phyloP scores from a whole-genome alignment of 2,888 invertebrate genomes.

The Xanthorhoe designata region DNA sequence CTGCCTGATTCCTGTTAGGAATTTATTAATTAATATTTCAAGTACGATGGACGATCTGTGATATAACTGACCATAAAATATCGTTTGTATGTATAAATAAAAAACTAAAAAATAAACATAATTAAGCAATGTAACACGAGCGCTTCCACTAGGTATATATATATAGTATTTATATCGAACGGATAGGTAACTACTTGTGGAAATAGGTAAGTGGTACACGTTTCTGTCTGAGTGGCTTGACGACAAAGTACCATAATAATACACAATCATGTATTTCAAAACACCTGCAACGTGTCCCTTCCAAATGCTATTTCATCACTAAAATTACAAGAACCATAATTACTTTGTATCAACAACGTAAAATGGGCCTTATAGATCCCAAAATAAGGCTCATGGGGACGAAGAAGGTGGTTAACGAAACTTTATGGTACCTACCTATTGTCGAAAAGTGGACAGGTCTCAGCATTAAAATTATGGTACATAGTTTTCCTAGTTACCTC shows the following conservation, averaged over 20 bases:
- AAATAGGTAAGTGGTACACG: not conserved
- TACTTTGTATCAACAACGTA: slow-evolving; percentile 20
- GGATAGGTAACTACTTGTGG: not conserved
- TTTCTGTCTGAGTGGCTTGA: not conserved
- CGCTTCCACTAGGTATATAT: too few relatives aligned
- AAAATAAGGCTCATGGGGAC: not conserved
- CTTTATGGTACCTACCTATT: not conserved
- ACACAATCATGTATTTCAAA: slow-evolving; percentile 38
- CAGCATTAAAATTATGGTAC: not conserved
- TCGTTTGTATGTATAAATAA: too few relatives aligned
- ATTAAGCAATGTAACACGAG: too few relatives aligned
- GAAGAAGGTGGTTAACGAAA: not conserved
- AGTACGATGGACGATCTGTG: too few relatives aligned
- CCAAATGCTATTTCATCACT: slow-evolving; percentile 40
- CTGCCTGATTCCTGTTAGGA: too few relatives aligned
- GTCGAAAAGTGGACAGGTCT: slow-evolving; percentile 9
- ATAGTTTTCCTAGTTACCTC: not conserved
- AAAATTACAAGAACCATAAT: slow-evolving; percentile 40
- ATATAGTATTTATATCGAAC: not conserved
- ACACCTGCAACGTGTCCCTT: slow-evolving; percentile 44
- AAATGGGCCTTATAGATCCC: slow-evolving; percentile 26
- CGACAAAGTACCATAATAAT: slow-evolving; percentile 17
- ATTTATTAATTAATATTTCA: too few relatives aligned
- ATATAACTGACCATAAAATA: too few relatives aligned
- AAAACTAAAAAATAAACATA: too few relatives aligned